Evolutionary conservation across 1,140 invertebrate genomes (phyloP).

Genomic region (Drosophila littoralis): DNA sequence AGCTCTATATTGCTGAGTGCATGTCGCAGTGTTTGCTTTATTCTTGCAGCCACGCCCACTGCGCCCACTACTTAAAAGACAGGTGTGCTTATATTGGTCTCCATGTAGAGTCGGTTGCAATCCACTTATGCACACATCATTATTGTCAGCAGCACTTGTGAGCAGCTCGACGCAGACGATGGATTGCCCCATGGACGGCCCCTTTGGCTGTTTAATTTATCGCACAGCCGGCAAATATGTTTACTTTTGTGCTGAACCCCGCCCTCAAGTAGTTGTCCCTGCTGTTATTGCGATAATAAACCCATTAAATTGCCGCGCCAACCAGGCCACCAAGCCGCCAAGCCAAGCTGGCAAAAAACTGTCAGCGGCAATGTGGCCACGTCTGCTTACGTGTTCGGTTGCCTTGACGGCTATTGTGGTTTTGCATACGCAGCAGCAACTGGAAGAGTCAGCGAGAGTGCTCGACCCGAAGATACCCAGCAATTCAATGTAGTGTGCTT

Average conservation of each 20-base stretch:
- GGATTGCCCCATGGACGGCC: constrained; percentile 14
- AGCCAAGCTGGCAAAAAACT: constrained; percentile 36
- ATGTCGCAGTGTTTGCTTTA: not conserved
- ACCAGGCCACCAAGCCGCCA: not conserved
- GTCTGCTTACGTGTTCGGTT: constrained; percentile 54
- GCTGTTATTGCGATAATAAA: constrained; percentile 73
- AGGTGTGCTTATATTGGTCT: constrained; percentile 9
- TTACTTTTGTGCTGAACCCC: constrained; percentile 40
- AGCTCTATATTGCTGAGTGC: not conserved
- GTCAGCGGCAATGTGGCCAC: constrained; percentile 51
- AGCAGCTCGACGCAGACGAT: constrained; percentile 12
- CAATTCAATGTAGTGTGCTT: too few species aligned
- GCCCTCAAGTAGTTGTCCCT: constrained; percentile 18
- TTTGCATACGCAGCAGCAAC: constrained; percentile 55
- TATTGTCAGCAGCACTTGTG: constrained; percentile 55
- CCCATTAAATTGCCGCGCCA: constrained; percentile 74
- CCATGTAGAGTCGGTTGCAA: constrained; percentile 24
- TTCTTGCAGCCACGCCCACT: not conserved
- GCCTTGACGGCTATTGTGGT: constrained; percentile 62
- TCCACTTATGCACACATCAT: constrained; percentile 76
- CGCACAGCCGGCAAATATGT: constrained; percentile 65
- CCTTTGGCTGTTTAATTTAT: constrained; percentile 73
- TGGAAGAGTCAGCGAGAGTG: not conserved
- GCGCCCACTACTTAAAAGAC: not conserved
- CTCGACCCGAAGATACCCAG: not conserved